Base-by-base conservation (phyloP, 2,113 vertebrate genomes). In the Lepus americanus region DNA sequence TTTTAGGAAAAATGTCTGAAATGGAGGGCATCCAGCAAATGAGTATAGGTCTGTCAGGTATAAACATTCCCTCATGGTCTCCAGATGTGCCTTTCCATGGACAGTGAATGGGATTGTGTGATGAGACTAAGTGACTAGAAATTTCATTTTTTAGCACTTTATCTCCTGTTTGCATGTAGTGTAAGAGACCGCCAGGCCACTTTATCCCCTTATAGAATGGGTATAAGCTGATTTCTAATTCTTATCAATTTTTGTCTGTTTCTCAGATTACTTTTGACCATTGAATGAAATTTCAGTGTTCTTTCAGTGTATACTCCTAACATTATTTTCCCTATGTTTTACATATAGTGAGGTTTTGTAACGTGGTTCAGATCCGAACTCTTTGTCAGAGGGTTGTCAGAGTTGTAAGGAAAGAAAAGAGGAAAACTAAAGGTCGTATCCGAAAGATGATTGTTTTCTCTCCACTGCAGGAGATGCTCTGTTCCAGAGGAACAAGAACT, bases 401-500 rank as follows among this genome's bases (percentile, higher is more conserved):
- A 67, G 19, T 87, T 73, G 29, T 90, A 63, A 86, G 53, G 23
- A 84, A 95, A 92, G 25, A 82, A 79, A 80, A 92, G 25, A 27
- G 5, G 88, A 81, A 90, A 94, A 72, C 19, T 9, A 5, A 87
- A 67, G 36, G 76, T 73, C 17, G 70, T 3, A 20, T 89, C 70
- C 25, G 22, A 96, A 95, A 66, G 55, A 88, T 92, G 39, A 93
- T 89, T 95, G 22, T 96, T 36, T 92, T 95, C 22, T 96, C 87
- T 97, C 0, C 81, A 8, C 86, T 96, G 27, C 91, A 99, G 99
- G 98, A 98, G 96, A 89, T 99, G 98, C 96, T 98, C 97, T 83
- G 94, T 98, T 85, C 98, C 98, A 77, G 98, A 99, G 96, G 98
- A 99, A 93, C 96, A 97, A 77, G 98, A 99, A 86, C 96, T 98